These are phyloP conservation scores for Clarias platycephalus DNA, from an alignment of 2,797 vertebrate species.

Conservation along the genomic window DNA sequence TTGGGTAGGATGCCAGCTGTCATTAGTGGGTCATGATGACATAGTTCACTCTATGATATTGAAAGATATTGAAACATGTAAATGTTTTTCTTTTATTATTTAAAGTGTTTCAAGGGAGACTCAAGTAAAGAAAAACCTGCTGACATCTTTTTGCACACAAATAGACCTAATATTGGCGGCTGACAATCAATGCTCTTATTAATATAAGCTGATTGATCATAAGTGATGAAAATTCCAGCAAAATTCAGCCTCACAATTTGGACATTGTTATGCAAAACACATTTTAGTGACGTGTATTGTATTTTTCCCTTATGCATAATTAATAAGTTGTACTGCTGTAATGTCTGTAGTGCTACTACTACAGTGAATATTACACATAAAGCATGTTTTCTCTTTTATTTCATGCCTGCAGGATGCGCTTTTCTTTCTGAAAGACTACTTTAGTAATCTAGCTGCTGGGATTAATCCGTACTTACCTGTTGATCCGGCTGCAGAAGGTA, in stretches of 20 bases:
- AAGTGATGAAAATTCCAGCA: background rate
- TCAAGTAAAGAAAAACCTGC: background rate
- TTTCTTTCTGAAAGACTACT: constrained; percentile 91
- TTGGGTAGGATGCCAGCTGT: background rate
- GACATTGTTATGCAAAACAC: background rate
- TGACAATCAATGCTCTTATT: constrained; percentile 1
- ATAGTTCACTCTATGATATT: background rate
- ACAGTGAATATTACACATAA: background rate
- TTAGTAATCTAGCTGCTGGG: constrained; percentile 81
- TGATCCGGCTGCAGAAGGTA: constrained; percentile 81
- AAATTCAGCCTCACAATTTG: background rate
- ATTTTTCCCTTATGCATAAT: background rate
- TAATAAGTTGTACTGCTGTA: background rate
- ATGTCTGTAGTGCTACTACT: background rate
- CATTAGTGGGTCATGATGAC: background rate
- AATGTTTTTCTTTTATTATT: background rate
- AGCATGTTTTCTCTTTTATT: background rate
- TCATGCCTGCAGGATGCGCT: constrained; percentile 80
- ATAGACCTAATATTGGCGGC: too few species aligned
- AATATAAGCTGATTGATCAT: background rate
- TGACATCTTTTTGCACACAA: background rate
- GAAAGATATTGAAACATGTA: background rate
- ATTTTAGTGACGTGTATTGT: background rate
- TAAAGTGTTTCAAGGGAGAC: background rate
- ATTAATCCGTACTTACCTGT: constrained; percentile 82